These are phyloP conservation scores for Butorides virescens DNA, from an alignment of 2,113 vertebrate genomes.

Conservation along the genomic window DNA sequence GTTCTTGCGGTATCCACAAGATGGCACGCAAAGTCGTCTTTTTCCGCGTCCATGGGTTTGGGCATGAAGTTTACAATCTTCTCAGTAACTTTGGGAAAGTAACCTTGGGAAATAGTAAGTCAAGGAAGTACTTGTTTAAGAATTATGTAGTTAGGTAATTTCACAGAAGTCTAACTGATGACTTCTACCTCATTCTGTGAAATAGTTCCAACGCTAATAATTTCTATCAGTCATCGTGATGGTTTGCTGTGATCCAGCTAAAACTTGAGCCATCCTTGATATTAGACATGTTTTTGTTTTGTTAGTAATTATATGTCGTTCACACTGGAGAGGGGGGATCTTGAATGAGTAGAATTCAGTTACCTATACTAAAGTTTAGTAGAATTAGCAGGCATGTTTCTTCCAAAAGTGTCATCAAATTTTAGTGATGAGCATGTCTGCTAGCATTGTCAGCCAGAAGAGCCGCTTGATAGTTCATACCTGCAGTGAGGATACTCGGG, in stretches of 20 bases:
- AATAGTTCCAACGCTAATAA: background rate
- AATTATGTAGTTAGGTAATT: background rate
- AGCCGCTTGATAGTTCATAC: background rate
- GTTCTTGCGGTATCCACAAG: conserved; percentile 3
- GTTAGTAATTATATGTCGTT: background rate
- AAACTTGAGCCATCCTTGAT: background rate
- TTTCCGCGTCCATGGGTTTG: background rate
- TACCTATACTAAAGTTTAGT: background rate
- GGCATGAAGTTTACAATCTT: background rate
- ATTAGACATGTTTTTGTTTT: background rate
- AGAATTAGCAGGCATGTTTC: background rate
- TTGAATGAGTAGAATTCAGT: background rate
- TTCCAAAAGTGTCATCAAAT: background rate
- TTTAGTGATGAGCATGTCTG: background rate
- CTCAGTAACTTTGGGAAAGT: background rate
- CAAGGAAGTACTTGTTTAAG: background rate
- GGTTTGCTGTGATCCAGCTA: background rate
- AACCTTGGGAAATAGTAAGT: background rate
- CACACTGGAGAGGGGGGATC: background rate
- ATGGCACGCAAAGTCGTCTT: background rate
- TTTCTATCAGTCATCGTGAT: background rate
- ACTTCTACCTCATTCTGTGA: background rate
- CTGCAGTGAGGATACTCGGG: background rate
- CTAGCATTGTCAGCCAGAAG: background rate
- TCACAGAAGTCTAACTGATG: background rate